phyloP scores from a whole-genome alignment of 2,113 vertebrate genomes.

The Corvus cornix region DNA sequence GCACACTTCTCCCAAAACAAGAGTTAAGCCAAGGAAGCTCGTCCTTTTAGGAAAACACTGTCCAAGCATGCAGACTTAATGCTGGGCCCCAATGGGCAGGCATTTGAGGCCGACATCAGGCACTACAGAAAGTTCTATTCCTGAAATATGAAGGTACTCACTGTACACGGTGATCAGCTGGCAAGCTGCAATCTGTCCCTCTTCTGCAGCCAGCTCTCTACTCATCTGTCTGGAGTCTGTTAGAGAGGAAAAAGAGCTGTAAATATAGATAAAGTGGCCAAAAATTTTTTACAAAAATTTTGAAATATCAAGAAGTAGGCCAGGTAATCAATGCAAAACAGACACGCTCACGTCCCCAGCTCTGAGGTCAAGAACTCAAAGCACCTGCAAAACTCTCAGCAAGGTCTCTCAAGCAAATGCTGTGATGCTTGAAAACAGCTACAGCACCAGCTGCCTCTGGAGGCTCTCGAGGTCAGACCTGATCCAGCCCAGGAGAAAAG shows the following conservation, averaged over 20 bases:
- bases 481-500: background rate
- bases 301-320: background rate
- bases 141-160: slow-evolving; percentile 12
- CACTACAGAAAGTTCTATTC: background rate
- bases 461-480: background rate
- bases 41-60: background rate
- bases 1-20: background rate
- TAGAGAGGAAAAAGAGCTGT: background rate
- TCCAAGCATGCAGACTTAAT: background rate
- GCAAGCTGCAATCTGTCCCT: background rate
- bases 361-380: background rate
- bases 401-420: background rate
- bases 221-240: slow-evolving; percentile 17
- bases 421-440: background rate
- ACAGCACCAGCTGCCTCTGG: background rate
- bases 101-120: background rate
- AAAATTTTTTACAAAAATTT: background rate
- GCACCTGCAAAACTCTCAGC: background rate
- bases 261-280: background rate
- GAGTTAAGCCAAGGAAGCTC: background rate
- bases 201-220: background rate
- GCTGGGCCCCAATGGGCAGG: background rate
- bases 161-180: background rate
- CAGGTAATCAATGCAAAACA: background rate
- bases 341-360: background rate